Evolutionary conservation across 2,797 vertebrate genomes (phyloP).

Genomic region (Lycodopsis pacificus): DNA sequence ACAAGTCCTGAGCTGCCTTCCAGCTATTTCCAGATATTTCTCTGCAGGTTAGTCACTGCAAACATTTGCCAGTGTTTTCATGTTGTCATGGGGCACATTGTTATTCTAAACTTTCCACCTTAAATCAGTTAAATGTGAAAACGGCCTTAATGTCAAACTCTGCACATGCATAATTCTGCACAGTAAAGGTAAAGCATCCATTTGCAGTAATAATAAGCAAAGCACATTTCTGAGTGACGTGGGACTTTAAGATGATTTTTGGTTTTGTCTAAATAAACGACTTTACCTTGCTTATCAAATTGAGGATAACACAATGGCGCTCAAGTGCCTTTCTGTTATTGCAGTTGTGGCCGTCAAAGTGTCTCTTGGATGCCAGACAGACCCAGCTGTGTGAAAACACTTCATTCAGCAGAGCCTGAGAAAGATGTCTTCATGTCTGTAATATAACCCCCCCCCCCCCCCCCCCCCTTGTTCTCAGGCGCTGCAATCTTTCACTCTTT

Average conservation of each 20-base stretch:
- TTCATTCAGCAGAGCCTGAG: conserved; percentile 50
- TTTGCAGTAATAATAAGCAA: background rate
- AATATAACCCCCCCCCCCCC: conserved; percentile 37
- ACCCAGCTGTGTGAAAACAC: conserved; percentile 33
- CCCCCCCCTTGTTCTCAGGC: conserved; percentile 69
- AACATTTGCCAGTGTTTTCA: background rate
- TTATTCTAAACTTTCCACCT: background rate
- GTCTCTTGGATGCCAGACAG: conserved; percentile 39
- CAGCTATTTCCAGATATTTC: background rate
- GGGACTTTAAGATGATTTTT: background rate
- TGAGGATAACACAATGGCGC: background rate
- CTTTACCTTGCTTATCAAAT: background rate
- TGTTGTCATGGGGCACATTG: background rate
- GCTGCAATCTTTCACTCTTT: conserved; percentile 73
- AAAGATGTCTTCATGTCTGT: conserved; percentile 68
- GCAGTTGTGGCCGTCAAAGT: conserved; percentile 2
- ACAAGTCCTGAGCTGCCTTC: background rate
- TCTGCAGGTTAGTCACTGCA: background rate
- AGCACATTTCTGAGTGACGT: conserved; percentile 6
- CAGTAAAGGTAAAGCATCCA: background rate
- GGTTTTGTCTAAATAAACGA: background rate
- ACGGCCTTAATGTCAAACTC: background rate
- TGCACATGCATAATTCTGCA: background rate
- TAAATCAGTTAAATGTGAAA: background rate
- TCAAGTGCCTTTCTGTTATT: background rate